Percentiles rank a stretch among this genome's conserved stretches.
These are phyloP conservation scores for Baccha elongata DNA, from an alignment of 2,888 invertebrate genomes.

Conservation along the genomic window DNA sequence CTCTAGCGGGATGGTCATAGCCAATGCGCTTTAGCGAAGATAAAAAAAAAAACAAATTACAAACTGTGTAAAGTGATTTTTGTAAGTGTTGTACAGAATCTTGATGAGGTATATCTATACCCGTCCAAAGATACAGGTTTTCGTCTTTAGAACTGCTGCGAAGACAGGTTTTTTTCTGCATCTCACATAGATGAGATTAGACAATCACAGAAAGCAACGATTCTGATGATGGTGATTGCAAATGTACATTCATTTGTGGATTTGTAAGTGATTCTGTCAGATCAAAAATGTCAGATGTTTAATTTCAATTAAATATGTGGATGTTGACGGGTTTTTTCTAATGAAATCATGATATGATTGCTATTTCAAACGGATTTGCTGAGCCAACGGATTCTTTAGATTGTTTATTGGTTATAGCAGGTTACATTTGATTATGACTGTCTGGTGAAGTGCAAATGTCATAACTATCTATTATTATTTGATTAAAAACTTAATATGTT, in stretches of 20 bases:
- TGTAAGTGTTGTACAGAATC: constrained; percentile 64
- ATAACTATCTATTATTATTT: constrained; percentile 7
- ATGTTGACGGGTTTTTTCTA: constrained; percentile 19
- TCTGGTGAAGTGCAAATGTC: constrained; percentile 28
- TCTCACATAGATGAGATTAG: constrained; percentile 37
- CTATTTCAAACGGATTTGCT: constrained; percentile 24
- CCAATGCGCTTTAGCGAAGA: constrained; percentile 20
- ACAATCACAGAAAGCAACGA: constrained; percentile 16
- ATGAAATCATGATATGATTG: constrained; percentile 43
- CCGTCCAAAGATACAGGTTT: constrained; percentile 55
- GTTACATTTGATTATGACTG: constrained; percentile 40
- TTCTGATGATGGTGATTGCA: constrained; percentile 14
- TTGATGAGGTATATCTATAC: constrained; percentile 36
- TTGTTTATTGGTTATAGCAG: constrained; percentile 16
- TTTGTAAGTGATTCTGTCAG: constrained; percentile 50
- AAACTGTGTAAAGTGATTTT: constrained; percentile 3
- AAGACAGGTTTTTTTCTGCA: constrained; percentile 44
- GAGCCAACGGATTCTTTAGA: constrained; percentile 22
- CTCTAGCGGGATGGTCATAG: constrained; percentile 49
- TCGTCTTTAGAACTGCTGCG: not conserved
- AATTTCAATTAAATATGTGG: constrained; percentile 57
- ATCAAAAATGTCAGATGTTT: constrained; percentile 63
- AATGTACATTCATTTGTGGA: constrained; percentile 30
- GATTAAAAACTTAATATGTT: too few relatives aligned
- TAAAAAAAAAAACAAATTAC: not conserved